Conservation (phyloP, 2,113 vertebrate genomes). For the Tragelaphus imberbis region DNA sequence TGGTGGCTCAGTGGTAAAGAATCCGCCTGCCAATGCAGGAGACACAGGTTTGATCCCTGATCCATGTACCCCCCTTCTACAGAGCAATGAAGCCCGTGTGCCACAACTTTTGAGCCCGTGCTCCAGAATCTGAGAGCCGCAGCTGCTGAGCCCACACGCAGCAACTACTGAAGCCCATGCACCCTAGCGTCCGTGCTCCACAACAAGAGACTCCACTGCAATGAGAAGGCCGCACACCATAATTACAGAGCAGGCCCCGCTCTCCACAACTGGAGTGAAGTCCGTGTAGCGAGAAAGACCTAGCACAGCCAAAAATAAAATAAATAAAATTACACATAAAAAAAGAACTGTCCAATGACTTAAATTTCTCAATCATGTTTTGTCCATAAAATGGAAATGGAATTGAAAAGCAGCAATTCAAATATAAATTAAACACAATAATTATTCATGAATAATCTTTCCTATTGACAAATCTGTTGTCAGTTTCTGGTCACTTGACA, state of each 20-base stretch:
- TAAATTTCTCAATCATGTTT: not conserved
- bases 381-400: not conserved
- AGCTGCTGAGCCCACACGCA: not conserved
- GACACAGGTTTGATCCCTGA: not conserved
- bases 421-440: not conserved
- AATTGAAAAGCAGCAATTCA: not conserved
- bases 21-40: not conserved
- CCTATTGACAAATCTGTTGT: not conserved
- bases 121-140: not conserved
- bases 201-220: not conserved
- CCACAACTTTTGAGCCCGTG: not conserved
- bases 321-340: not conserved
- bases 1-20: not conserved
- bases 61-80: not conserved
- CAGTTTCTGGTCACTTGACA: not conserved
- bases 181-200: rapidly evolving
- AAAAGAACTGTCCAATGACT: not conserved
- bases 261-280: not conserved
- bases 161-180: not conserved
- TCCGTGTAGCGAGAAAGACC: not conserved
- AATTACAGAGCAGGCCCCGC: not conserved
- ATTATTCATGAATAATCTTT: not conserved
- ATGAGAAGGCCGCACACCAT: not conserved
- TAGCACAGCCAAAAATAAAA: not conserved
- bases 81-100: not conserved